A percentile compares a stretch with the other conserved stretches of the same genome.
Conservation (phyloP, 2,888 invertebrate genomes). For the Drosophila koepferae region DNA sequence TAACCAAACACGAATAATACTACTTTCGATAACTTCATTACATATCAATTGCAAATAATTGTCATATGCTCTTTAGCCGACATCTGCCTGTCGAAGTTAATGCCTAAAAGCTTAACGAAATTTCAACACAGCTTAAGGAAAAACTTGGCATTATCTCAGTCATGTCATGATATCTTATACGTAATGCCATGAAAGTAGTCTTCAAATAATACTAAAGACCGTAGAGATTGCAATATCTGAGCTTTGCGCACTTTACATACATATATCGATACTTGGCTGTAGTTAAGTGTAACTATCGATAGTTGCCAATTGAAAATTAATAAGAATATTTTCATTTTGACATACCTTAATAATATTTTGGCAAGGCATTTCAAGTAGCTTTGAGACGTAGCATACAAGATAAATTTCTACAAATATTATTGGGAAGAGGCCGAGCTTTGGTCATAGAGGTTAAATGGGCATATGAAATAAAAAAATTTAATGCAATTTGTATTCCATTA, state of each 20-base stretch:
- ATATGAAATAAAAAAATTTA: too few species aligned
- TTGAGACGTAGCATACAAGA: too few species aligned
- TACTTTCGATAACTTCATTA: not conserved
- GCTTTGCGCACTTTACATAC: not conserved
- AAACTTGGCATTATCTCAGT: too few species aligned
- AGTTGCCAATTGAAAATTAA: not conserved
- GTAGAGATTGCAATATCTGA: not conserved
- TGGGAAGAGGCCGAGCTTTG: not conserved
- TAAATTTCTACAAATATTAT: too few species aligned
- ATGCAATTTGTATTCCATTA: not conserved
- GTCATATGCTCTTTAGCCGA: not conserved
- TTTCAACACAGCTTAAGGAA: too few species aligned
- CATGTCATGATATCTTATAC: not conserved
- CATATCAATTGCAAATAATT: not conserved
- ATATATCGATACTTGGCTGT: not conserved
- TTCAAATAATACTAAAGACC: not conserved
- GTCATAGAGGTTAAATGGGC: too few species aligned
- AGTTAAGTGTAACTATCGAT: not conserved
- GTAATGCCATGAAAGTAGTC: not conserved
- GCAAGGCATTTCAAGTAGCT: too few species aligned
- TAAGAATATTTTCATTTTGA: not conserved
- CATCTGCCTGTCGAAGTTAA: too few species aligned
- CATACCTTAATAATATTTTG: not conserved
- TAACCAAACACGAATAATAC: not conserved
- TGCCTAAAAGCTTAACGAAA: too few species aligned